Evolutionary conservation across 2,888 invertebrate species (phyloP).

Genomic region (Tenthredo scrophulariae): DNA sequence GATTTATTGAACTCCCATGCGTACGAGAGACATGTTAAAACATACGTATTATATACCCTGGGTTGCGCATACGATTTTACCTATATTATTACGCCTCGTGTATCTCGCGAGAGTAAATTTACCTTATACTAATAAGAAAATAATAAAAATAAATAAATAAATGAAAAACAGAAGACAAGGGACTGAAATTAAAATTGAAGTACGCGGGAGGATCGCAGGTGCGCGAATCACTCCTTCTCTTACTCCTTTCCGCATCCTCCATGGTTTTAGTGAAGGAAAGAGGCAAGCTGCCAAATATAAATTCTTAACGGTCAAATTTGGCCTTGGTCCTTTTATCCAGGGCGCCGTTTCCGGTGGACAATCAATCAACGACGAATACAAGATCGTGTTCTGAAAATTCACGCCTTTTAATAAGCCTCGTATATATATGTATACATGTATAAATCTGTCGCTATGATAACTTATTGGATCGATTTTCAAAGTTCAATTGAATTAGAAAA

Average conservation of each 20-base stretch:
- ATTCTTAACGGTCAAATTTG: slow-evolving; percentile 31
- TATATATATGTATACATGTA: too few species aligned
- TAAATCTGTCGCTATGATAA: too few species aligned
- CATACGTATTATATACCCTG: too few species aligned
- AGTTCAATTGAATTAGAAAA: too few species aligned
- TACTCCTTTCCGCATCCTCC: background rate
- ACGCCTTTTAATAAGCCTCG: background rate
- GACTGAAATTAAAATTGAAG: background rate
- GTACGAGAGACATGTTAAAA: background rate
- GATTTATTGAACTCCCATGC: background rate
- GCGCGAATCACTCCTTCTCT: background rate
- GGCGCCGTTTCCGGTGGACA: slow-evolving; percentile 7
- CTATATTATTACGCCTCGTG: background rate
- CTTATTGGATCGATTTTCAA: too few species aligned
- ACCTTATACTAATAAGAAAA: background rate
- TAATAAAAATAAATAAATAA: background rate
- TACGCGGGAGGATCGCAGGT: slow-evolving; percentile 1
- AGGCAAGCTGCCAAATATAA: slow-evolving; percentile 44
- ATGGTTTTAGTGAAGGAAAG: background rate
- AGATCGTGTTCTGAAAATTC: background rate
- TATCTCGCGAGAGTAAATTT: background rate
- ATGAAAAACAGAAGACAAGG: background rate
- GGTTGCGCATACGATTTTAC: too few species aligned
- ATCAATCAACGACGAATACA: background rate
- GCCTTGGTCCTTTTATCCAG: slow-evolving; percentile 28